phyloP scores from a whole-genome alignment of 2,113 vertebrate species.

The Dasypus novemcinctus region DNA sequence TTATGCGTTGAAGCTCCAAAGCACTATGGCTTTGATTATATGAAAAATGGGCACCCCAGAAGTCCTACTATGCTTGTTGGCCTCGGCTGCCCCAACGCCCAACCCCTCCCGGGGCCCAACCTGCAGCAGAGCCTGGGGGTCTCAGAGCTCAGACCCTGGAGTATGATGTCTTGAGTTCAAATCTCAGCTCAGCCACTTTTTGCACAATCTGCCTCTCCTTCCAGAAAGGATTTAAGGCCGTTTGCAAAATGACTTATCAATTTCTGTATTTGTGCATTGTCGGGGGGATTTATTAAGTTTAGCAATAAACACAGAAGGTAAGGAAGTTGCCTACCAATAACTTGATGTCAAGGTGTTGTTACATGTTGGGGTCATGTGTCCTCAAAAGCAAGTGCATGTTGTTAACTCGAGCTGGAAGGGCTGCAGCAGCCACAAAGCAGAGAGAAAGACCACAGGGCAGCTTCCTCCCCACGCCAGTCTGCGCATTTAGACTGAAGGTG shows the following conservation, averaged over 20 bases:
- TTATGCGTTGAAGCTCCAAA: neutral
- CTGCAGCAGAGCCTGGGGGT: neutral
- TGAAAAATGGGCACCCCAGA: neutral
- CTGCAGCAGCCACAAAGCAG: neutral
- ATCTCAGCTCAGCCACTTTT: neutral
- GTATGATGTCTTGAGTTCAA: neutral
- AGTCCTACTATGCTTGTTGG: neutral
- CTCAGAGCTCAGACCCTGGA: neutral
- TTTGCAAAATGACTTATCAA: constrained; percentile 10
- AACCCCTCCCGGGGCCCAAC: neutral
- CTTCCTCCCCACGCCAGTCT: constrained; percentile 32
- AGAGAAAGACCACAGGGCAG: constrained; percentile 19
- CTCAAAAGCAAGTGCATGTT: neutral
- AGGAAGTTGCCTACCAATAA: neutral
- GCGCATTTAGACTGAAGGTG: constrained; percentile 29
- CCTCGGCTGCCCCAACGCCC: neutral
- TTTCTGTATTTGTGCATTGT: neutral
- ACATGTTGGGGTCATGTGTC: neutral
- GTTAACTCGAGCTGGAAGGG: constrained; percentile 46
- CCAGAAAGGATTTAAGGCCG: neutral
- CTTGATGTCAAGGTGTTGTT: constrained; percentile 23
- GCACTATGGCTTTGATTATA: neutral
- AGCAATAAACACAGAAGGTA: neutral
- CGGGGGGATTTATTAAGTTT: neutral
- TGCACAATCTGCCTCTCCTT: constrained; percentile 23